These are phyloP conservation scores for Caloenas nicobarica DNA, from an alignment of 2,113 vertebrate species.

Conservation along the genomic window DNA sequence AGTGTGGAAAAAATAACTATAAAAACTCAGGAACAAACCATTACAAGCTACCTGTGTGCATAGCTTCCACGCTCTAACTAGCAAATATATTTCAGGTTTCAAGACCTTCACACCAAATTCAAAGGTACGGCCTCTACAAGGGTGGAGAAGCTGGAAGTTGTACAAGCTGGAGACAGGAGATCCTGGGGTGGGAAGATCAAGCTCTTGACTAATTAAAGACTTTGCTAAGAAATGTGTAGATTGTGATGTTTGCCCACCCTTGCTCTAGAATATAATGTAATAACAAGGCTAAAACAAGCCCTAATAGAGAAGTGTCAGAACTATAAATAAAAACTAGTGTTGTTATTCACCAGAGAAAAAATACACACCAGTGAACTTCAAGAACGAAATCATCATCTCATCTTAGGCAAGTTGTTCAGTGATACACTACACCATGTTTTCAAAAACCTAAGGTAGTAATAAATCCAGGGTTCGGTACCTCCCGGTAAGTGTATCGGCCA, in stretches of 20 bases:
- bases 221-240: background rate
- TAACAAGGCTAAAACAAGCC: background rate
- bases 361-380: background rate
- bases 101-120: background rate
- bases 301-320: background rate
- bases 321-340: background rate
- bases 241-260: background rate
- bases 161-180: background rate
- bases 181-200: background rate
- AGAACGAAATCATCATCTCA: background rate
- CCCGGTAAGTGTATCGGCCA: conserved; percentile 94
- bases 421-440: background rate
- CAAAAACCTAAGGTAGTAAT: background rate
- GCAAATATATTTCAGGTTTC: background rate
- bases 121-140: background rate
- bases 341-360: background rate
- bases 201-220: background rate
- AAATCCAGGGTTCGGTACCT: conserved; percentile 75
- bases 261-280: background rate
- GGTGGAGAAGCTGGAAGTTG: background rate
- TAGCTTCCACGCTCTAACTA: background rate
- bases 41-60: background rate
- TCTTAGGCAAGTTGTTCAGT: background rate
- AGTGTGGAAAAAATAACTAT: background rate
- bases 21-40: background rate